Conservation (phyloP, 2,797 vertebrate genomes). For the Centropyge bicolor region DNA sequence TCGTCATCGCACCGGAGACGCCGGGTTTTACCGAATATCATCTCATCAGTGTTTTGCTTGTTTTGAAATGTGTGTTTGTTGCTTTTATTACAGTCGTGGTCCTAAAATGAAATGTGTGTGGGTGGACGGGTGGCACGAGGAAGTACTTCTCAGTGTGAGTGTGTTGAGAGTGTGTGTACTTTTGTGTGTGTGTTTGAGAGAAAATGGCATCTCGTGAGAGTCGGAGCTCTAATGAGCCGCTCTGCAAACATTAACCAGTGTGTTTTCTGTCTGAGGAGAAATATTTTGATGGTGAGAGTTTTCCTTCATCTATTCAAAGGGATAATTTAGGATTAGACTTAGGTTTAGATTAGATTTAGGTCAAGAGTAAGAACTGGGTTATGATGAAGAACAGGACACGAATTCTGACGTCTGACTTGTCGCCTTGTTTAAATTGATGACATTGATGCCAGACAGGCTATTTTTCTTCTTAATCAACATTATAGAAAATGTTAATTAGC, state of each 20-base stretch:
- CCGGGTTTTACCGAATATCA: not conserved
- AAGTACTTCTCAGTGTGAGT: constrained; percentile 7
- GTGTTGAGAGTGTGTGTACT: not conserved
- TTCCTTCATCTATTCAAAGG: not conserved
- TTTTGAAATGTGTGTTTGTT: constrained; percentile 24
- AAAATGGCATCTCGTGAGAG: not conserved
- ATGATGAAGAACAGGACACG: not conserved
- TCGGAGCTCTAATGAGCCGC: not conserved
- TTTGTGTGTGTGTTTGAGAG: not conserved
- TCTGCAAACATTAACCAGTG: not conserved
- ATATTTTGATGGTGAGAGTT: not conserved
- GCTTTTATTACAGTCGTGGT: constrained; percentile 1
- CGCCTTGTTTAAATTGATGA: not conserved
- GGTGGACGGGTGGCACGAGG: constrained; percentile 1
- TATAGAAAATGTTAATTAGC: too few relatives aligned
- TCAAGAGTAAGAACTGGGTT: not conserved
- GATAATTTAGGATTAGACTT: not conserved
- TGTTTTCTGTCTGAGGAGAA: constrained; percentile 2
- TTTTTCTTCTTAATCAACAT: too few relatives aligned
- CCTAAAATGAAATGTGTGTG: constrained; percentile 12
- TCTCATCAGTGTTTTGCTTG: constrained; percentile 16
- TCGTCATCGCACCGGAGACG: not conserved
- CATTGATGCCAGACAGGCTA: too few relatives aligned
- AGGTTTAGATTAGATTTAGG: not conserved
- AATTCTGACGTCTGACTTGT: not conserved